These are phyloP conservation scores for Cyclopterus lumpus DNA, from an alignment of 2,797 vertebrate species.

Conservation along the genomic window DNA sequence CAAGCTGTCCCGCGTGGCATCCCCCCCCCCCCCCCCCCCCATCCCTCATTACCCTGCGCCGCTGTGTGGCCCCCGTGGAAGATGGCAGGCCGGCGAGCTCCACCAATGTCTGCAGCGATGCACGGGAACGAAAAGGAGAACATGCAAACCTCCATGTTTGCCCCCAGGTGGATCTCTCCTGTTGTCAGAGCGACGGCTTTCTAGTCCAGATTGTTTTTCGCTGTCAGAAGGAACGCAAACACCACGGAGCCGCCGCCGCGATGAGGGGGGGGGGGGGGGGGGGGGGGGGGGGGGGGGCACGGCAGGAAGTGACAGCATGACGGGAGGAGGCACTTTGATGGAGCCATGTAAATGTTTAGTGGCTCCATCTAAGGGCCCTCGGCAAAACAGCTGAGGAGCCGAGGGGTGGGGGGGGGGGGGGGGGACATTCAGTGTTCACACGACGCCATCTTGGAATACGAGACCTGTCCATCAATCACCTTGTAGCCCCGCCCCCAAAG, in stretches of 20 bases:
- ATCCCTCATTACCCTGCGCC: constrained; percentile 72
- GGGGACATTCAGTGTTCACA: no score
- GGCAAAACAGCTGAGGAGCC: no score
- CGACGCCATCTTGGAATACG: no score
- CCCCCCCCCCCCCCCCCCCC: constrained; percentile 27
- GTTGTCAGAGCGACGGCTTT: constrained; percentile 58
- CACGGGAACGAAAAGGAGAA: constrained; percentile 32
- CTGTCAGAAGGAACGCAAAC: constrained; percentile 53
- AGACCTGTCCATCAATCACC: no score
- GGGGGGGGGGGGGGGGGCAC: background rate
- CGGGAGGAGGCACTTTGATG: constrained; percentile 23
- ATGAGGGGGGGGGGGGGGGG: no score
- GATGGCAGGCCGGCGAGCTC: constrained; percentile 37
- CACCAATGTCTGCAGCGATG: constrained; percentile 41
- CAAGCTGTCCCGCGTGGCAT: constrained; percentile 69
- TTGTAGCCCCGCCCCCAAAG: no score
- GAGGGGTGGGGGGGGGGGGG: no score
- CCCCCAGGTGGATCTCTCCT: constrained; percentile 45
- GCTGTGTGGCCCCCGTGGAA: constrained; percentile 48
- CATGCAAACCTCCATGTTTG: constrained; percentile 34
- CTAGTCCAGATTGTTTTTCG: constrained; percentile 49
- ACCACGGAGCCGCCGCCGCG: constrained; percentile 18
- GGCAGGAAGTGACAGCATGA: constrained; percentile 42
- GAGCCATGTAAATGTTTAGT: background rate
- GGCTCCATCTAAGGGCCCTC: background rate